Evolutionary conservation across 2,113 vertebrate species (phyloP), one percentile per base, ranked within the genome.

Genomic region (Synchiropus splendidus): DNA sequence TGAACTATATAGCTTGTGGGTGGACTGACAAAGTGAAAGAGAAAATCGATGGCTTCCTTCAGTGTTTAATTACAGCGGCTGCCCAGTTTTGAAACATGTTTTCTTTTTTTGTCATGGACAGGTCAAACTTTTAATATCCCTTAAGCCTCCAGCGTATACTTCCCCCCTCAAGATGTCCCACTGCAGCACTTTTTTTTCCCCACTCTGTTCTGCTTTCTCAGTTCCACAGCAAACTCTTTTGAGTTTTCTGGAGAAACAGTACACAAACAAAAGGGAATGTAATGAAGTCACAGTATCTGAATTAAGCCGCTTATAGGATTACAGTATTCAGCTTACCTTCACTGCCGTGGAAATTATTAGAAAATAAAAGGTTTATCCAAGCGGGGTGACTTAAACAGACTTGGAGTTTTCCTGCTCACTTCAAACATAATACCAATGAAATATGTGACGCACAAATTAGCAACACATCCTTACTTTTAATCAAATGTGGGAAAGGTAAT

Each of bases 271-370:
- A 64, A 48, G 40, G 39, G 75, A 71, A 71, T 68, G 74, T 73
- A 84, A 80, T 83, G 71, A 80, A 82, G 79, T 83, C 73, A 78
- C 72, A 76, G 62, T 65, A 62, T 77, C 69, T 72, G 70, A 69
- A 81, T 80, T 81, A 83, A 80, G 78, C 79, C 2, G 75, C 77
- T 86, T 83, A 84, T 73, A 62, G 75, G 82, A 83, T 84, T 82
- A 84, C 41, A 56, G 68, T 54, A 68, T 76, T 81, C 70, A 74
- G 62, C 70, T 63, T 66, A 70, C 73, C 77, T 76, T 78, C 67
- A 64, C 43, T 55, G 70, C 59, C 55, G 68, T 68, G 70, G 73
- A 81, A 81, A 80, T 78, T 65, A 77, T 78, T 75, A 65, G 71
- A 67, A 78, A 81, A 78, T 64, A 83, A 79, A 73, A 70, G 64